Evolutionary conservation across 2,888 invertebrate species (phyloP), one percentile per base, ranked within the genome.

Genomic region (Uloborus plumipes): DNA sequence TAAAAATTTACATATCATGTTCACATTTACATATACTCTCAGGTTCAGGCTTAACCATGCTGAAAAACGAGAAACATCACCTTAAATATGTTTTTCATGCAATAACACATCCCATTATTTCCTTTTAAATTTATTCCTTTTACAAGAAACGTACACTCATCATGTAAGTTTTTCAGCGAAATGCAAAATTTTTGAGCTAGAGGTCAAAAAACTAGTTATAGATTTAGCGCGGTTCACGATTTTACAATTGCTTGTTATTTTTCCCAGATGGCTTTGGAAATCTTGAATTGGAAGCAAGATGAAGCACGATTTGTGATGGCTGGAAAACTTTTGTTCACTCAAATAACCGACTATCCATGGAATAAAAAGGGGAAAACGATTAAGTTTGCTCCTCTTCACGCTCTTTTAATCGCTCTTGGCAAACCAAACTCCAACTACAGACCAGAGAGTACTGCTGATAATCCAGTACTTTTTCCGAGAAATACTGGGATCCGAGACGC

Each of bases 271-370:
- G 97, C 97, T 73, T 94, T 97, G 85, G 97, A 98, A 89, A 93
- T 96, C 7, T 90, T 98, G 86, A 96, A 96, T 88, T 98, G 98
- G 98, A 88, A 88, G 74, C 94, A 94, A 90, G 95, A 95, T 88
- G 96, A 97, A 89, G 94, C 95, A 65, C 93, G 94, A 89, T 96
- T 97, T 89, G 94, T 95, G 85, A 92, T 96, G 90, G 96, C 97
- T 90, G 97, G 97, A 81, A 93, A 94, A 89, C 91, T 97, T 87
- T 91, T 95, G 87, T 95, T 94, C 89, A 95, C 95, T 59, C 95
- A 95, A 89, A 95, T 96, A 61, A 81, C 84, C n/a, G 84, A 84
- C 47, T 74, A 82, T 65, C 75, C 82, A 4, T 80, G 77, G 84
- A 87, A 87, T 16, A 88, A 88, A 78, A 87, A 86, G 78, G 79